Conservation (phyloP, 1,140 invertebrate species). For the Aporrectodea caliginosa region DNA sequence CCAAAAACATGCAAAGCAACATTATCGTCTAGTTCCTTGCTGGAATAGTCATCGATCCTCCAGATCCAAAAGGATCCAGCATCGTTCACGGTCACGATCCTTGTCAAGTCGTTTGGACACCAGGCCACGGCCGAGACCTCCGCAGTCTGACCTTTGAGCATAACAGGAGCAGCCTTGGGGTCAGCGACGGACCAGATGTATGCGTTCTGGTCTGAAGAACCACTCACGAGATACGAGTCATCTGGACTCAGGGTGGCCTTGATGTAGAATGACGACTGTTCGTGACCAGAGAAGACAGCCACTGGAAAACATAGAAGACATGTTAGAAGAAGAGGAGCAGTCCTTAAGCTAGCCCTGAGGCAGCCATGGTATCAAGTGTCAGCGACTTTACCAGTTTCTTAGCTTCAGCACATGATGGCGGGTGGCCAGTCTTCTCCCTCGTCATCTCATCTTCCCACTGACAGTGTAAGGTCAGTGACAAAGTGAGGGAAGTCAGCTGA, state of each 20-base stretch:
- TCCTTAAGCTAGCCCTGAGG: too few species aligned
- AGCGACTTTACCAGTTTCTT: neutral
- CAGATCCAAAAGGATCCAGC: slow-evolving; percentile 73
- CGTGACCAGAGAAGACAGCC: slow-evolving; percentile 62
- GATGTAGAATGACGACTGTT: slow-evolving; percentile 75
- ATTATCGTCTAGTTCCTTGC: too few species aligned
- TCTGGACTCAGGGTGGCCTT: slow-evolving; percentile 75
- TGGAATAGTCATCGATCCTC: slow-evolving; percentile 50
- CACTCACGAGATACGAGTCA: slow-evolving; percentile 73
- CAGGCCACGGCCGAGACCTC: slow-evolving; percentile 82
- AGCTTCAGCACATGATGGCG: neutral
- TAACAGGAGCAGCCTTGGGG: slow-evolving; percentile 49
- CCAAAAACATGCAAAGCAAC: too few species aligned
- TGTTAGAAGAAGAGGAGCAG: too few species aligned
- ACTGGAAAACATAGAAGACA: slow-evolving; percentile 40
- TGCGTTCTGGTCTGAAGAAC: slow-evolving; percentile 75
- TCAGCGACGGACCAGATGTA: slow-evolving; percentile 67
- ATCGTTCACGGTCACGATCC: slow-evolving; percentile 74
- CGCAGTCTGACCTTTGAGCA: slow-evolving; percentile 68
- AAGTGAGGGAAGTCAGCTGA: too few species aligned
- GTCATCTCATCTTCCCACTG: too few species aligned
- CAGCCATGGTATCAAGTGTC: too few species aligned
- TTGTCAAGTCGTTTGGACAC: slow-evolving; percentile 60
- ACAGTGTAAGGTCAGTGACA: too few species aligned
- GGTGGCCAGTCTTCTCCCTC: neutral